Percentiles rank a stretch among this genome's conserved stretches.
Conservation (phyloP, 2,888 invertebrate genomes). For the Microlaimidae sp. region DNA sequence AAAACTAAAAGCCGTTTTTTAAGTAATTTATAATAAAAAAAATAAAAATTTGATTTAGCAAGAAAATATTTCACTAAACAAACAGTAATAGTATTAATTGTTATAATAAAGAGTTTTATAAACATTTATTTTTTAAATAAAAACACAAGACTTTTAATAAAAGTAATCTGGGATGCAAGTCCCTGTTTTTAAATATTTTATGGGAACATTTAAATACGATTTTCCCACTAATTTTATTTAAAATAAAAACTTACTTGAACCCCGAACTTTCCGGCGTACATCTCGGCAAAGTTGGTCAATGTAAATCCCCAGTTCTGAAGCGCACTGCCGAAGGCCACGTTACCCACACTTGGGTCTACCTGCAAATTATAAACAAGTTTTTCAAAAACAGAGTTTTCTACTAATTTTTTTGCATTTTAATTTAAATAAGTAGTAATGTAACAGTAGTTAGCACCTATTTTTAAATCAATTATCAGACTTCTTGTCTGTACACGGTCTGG, state of each 20-base stretch:
- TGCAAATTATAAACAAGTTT: slow-evolving; percentile 12
- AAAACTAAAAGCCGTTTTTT: neutral
- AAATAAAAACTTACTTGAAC: neutral
- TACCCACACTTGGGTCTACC: slow-evolving; percentile 17
- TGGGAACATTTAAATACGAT: neutral
- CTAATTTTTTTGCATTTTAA: too few relatives aligned
- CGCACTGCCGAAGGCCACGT: slow-evolving; percentile 19
- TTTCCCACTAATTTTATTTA: neutral
- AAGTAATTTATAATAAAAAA: slow-evolving; percentile 5
- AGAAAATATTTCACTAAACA: too few relatives aligned
- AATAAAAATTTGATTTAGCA: neutral
- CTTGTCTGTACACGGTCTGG: too few relatives aligned
- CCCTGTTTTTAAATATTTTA: too few relatives aligned
- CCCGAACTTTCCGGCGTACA: slow-evolving; percentile 5
- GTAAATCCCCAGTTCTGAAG: slow-evolving; percentile 20
- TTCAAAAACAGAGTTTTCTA: too few relatives aligned
- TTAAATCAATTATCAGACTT: too few relatives aligned
- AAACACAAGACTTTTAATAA: too few relatives aligned
- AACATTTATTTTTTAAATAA: too few relatives aligned
- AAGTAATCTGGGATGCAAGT: too few relatives aligned
- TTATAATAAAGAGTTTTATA: too few relatives aligned
- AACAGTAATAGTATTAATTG: too few relatives aligned
- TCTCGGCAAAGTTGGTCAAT: slow-evolving; percentile 16
- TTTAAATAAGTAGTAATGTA: neutral
- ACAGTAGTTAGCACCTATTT: slow-evolving; percentile 5